A percentile compares a stretch with the other conserved stretches of the same genome.
Conservation (phyloP, 2,888 invertebrate species). For the Hypomecis atomaria region DNA sequence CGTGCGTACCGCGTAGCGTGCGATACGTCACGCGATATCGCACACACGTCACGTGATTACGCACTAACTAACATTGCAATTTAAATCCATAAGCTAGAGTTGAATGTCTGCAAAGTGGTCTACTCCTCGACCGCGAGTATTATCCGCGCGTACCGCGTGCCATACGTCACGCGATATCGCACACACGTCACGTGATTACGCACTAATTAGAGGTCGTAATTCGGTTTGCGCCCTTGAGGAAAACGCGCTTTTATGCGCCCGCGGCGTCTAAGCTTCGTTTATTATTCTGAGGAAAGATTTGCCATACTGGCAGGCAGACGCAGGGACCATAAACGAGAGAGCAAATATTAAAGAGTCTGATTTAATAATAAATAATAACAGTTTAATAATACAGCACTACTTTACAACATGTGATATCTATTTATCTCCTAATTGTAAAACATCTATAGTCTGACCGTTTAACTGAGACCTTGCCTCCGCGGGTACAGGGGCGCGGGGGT, state of each 20-base stretch:
- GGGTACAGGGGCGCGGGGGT: too few relatives aligned
- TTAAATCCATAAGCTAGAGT: too few relatives aligned
- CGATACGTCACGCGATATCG: slow-evolving; percentile 23
- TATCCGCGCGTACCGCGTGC: slow-evolving; percentile 9
- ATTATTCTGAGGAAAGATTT: too few relatives aligned
- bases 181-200: slow-evolving; percentile 15
- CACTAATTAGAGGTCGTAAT: slow-evolving; percentile 20
- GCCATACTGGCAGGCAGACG: too few relatives aligned
- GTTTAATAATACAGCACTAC: too few relatives aligned
- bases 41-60: slow-evolving; percentile 17
- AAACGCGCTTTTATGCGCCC: neutral
- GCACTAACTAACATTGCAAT: slow-evolving; percentile 9
- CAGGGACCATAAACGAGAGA: too few relatives aligned
- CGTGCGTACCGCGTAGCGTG: slow-evolving; percentile 5
- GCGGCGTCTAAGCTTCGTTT: neutral
- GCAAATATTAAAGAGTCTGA: too few relatives aligned
- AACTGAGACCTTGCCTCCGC: too few relatives aligned
- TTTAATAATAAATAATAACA: too few relatives aligned
- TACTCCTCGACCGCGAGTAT: neutral
- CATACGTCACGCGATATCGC: slow-evolving; percentile 23
- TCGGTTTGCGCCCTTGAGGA: slow-evolving; percentile 12
- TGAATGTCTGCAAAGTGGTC: neutral
- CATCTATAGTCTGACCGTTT: too few relatives aligned
- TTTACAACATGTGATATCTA: too few relatives aligned
- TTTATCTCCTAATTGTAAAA: too few relatives aligned